Percentiles rank a stretch among this genome's conserved stretches.
phyloP scores from a whole-genome alignment of 2,888 invertebrate genomes.

The Idaea straminata region DNA sequence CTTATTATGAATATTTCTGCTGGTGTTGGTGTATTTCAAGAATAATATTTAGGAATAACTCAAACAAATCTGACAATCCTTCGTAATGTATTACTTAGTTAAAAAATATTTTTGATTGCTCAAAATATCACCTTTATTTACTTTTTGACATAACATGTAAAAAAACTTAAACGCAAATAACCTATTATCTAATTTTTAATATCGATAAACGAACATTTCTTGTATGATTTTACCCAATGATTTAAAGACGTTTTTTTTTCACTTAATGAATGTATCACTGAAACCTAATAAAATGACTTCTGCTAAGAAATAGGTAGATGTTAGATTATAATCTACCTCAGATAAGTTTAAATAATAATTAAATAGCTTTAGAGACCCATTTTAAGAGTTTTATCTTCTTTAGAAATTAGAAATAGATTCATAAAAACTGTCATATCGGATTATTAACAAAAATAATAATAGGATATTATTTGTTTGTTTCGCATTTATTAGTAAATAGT shows the following conservation, averaged over 20 bases:
- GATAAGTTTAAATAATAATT: conserved; percentile 23
- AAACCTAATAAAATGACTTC: not conserved
- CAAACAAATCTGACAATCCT: not conserved
- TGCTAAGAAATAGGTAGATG: conserved; percentile 15
- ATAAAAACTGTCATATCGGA: conserved; percentile 4
- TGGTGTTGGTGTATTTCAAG: not conserved
- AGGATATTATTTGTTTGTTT: conserved; percentile 5
- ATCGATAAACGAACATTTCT: not conserved
- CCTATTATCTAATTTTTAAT: not conserved
- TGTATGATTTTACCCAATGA: not conserved
- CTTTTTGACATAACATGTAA: not conserved
- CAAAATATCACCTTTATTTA: not conserved
- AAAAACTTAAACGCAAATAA: not conserved
- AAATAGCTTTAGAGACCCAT: conserved; percentile 20
- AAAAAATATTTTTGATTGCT: not conserved
- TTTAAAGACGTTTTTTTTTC: not conserved
- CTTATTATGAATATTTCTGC: not conserved
- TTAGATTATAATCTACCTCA: conserved; percentile 33
- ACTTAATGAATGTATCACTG: not conserved
- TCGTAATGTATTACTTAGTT: not conserved
- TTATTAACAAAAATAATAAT: conserved; percentile 6
- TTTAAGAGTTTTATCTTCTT: conserved; percentile 18
- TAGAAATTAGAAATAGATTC: conserved; percentile 18
- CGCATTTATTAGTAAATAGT: conserved; percentile 3
- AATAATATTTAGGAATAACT: not conserved